Conservation (phyloP, 2,888 invertebrate species). For the Clepsis dumicolana region DNA sequence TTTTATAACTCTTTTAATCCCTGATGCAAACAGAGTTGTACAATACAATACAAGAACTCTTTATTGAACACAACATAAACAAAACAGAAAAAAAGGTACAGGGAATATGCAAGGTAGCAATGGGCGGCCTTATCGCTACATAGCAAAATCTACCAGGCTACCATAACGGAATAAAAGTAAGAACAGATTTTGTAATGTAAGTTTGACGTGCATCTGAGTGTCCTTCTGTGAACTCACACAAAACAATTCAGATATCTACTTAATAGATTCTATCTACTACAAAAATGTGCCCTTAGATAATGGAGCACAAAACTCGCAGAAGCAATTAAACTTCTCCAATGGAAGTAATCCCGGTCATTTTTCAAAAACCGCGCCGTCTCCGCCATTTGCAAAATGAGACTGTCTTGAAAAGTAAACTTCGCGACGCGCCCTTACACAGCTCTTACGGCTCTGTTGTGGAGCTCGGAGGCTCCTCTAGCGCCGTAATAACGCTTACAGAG, state of each 20-base stretch:
- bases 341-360: slow-evolving; percentile 30
- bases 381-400: slow-evolving; percentile 40
- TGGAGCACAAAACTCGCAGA: slow-evolving; percentile 1
- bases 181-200: too few relatives aligned
- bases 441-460: slow-evolving; percentile 8
- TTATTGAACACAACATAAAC: too few relatives aligned
- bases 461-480: neutral
- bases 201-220: too few relatives aligned
- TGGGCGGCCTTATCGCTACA: too few relatives aligned
- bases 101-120: too few relatives aligned
- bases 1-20: too few relatives aligned
- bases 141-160: too few relatives aligned
- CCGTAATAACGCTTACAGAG: neutral
- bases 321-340: slow-evolving; percentile 32
- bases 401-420: slow-evolving; percentile 24
- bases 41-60: too few relatives aligned
- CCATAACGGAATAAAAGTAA: neutral
- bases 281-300: neutral
- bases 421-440: slow-evolving; percentile 2
- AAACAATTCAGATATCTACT: neutral
- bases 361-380: slow-evolving; percentile 32
- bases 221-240: neutral
- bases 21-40: too few relatives aligned
- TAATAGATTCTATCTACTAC: too few relatives aligned
- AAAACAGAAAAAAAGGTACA: too few relatives aligned